phyloP scores from a whole-genome alignment of 2,113 vertebrate genomes.

The Ardeotis arabs region DNA sequence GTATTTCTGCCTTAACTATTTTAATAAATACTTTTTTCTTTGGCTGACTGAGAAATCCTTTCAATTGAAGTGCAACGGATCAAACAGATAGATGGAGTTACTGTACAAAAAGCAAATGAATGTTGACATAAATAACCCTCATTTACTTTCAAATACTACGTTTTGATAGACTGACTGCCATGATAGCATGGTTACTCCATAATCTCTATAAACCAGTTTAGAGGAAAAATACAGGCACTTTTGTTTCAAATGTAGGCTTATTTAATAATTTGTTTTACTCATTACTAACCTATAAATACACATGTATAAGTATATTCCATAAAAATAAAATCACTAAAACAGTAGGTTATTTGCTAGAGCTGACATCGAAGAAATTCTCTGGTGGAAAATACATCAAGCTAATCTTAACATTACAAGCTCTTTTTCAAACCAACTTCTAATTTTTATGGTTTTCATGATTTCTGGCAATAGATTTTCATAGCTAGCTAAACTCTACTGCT shows the following conservation, averaged over 20 bases:
- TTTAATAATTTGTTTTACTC: background rate
- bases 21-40: background rate
- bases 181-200: background rate
- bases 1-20: background rate
- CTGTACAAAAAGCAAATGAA: conserved; percentile 26
- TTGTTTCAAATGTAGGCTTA: background rate
- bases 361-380: background rate
- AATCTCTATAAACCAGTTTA: background rate
- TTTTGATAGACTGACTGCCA: conserved; percentile 20
- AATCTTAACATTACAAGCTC: conserved; percentile 1
- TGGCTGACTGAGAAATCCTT: conserved; percentile 12
- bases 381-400: background rate
- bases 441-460: conserved; percentile 31
- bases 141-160: conserved; percentile 13
- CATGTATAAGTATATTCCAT: background rate
- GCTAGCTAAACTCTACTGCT: background rate
- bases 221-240: background rate
- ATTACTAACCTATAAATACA: background rate
- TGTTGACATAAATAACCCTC: conserved; percentile 29
- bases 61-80: background rate
- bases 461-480: background rate
- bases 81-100: conserved; percentile 16
- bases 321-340: background rate
- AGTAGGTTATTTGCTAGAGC: background rate
- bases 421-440: background rate